These are phyloP conservation scores for Hirtodrosophila confusa DNA, from an alignment of 2,888 invertebrate species.

Conservation along the genomic window DNA sequence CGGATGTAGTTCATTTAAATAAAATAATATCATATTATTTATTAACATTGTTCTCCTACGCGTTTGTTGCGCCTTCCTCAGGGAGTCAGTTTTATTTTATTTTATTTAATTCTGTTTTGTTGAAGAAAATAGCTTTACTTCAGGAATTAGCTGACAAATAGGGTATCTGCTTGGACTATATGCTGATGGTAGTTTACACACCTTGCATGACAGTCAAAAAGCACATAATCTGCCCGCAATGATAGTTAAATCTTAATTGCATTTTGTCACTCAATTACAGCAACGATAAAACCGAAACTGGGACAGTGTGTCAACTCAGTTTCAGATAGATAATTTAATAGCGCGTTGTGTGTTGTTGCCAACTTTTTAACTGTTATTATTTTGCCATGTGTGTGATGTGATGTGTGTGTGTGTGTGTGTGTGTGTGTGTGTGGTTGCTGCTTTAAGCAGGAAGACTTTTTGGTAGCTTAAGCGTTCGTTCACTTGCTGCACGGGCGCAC, in stretches of 20 bases:
- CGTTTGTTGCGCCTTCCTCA: too few species aligned
- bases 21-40: too few species aligned
- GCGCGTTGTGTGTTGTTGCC: conserved; percentile 16
- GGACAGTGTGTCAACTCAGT: conserved; percentile 74
- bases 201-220: conserved; percentile 19
- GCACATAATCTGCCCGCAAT: conserved; percentile 10
- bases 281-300: conserved; percentile 61
- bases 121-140: too few species aligned
- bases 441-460: conserved; percentile 71
- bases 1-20: too few species aligned
- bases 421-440: conserved; percentile 26
- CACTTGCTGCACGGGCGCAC: conserved; percentile 55
- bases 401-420: conserved; percentile 19
- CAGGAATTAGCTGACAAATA: too few species aligned
- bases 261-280: conserved; percentile 76
- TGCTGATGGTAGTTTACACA: conserved; percentile 27
- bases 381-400: background rate
- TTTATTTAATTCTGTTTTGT: too few species aligned
- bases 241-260: conserved; percentile 64
- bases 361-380: conserved; percentile 17
- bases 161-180: background rate
- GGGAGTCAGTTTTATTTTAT: too few species aligned
- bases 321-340: conserved; percentile 44
- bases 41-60: too few species aligned
- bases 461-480: conserved; percentile 39